Base-by-base conservation (phyloP, 2,113 vertebrate species). In the Atherinomorus stipes region DNA sequence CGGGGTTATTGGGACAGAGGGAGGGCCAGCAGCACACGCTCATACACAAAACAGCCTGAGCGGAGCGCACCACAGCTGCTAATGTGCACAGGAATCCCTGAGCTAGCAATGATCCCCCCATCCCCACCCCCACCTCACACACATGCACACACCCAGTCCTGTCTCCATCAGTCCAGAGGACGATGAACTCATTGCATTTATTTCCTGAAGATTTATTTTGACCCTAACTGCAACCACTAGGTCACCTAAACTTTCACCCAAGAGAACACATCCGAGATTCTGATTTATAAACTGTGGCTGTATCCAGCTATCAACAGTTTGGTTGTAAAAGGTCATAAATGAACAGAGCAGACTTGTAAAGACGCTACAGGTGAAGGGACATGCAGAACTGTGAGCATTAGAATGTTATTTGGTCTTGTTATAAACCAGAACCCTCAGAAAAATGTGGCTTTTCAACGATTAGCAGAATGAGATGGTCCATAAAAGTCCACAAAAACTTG, bases 41-140 rank as follows among this genome's bases (percentile, higher is more conserved):
- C 18, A 64, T 18, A 57, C 63, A 71, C 73, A 84, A 71, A 76
- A 76, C 59, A 64, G 34, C 52, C 56, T 70, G 59, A 73, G n/a
- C 21, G 21, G 50, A 69, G 76, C 59, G 69, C 81, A 81, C n/a
- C 63, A 70, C 78, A 81, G 44, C 71, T 68, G 47, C 89, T 92
- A 91, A 91, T 91, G 85, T 89, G 87, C 87, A 90, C 87, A 89
- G 85, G 88, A 90, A 93, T 91, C 88, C 78, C 89, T 90, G 88
- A 92, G 88, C 88, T 89, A 50, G 88, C 90, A 89, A 52, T 78
- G 78, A 63, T 71, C 44, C 60, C 79, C 74, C 63, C 76, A 67
- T 23, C 45, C 59, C 78, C 54, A 64, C 59, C 66, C 71, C 51
- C 50, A 56, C 10, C 38, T 49, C 28, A 19, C 26, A 40, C 70